Evolutionary conservation across 2,888 invertebrate species (phyloP), one percentile per base, ranked within the genome.

Genomic region (Xanthorhoe spadicearia): DNA sequence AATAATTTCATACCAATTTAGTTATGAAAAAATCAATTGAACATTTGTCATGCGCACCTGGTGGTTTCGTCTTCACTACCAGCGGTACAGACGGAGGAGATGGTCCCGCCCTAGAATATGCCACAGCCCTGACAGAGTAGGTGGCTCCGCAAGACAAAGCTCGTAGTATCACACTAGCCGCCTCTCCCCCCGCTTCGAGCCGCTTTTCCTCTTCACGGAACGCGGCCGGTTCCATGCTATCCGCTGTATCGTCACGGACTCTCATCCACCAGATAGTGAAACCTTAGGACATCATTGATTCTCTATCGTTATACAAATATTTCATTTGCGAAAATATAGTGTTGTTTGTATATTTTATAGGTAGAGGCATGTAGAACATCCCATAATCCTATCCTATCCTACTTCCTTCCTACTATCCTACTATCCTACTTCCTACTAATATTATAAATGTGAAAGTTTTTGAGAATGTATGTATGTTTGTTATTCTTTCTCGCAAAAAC

Each of bases 251-350:
- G 51, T 93, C 92, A 0, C 93, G 85, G 1, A 92, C 76, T 0
- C 93, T 89, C 1, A 87, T 70, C 93, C 92, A 93, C 85, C 85
- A 88, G 57, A 93, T 88, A 35, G 93, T 90, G 57, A 83, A 93
- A 59, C 92, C 92, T 92, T 28, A 28, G 3, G 46, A 51, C 60
- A 19, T 32, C 5, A 56, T 13, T 38, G 13, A 3, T 13, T 10
- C 1, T 17, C 8, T 48, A 32, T 32, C 23, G 8, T 32, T 7
- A 7, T 32, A 32, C 6, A 4, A 32, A 32, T n/a, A n/a, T n/a
- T n/a, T n/a, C n/a, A n/a, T n/a, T n/a, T n/a, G n/a, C n/a, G n/a
- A n/a, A n/a, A n/a, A n/a, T n/a, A n/a, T n/a, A n/a, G n/a, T n/a
- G n/a, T n/a, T n/a, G n/a, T n/a, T n/a, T n/a, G n/a, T n/a, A n/a